phyloP scores from a whole-genome alignment of 2,888 invertebrate species.

The Patella caerulea region DNA sequence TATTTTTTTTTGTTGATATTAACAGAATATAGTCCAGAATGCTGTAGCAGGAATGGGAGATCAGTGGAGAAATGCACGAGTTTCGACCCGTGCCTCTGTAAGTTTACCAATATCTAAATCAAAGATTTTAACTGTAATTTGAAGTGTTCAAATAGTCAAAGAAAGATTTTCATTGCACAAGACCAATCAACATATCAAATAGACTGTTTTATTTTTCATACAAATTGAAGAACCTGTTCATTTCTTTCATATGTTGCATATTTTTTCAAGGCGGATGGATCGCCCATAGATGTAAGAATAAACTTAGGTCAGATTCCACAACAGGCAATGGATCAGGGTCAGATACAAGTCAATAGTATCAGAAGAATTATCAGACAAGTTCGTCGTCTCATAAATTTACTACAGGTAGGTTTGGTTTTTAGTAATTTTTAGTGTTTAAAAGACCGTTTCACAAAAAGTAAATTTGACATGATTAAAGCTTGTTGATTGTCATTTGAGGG shows the following conservation, averaged over 20 bases:
- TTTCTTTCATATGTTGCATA: constrained; percentile 4
- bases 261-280: constrained; percentile 65
- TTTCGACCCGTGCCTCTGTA: constrained; percentile 67
- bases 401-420: too few relatives aligned
- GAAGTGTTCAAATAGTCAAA: too few relatives aligned
- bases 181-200: neutral
- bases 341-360: too few relatives aligned
- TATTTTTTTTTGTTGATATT: constrained; percentile 18
- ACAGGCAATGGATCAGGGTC: neutral
- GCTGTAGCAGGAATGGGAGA: constrained; percentile 70
- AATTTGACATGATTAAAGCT: too few relatives aligned
- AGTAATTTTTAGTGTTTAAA: too few relatives aligned
- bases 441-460: too few relatives aligned
- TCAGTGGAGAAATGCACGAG: constrained; percentile 69
- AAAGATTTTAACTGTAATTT: neutral
- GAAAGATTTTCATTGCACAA: too few relatives aligned
- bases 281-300: constrained; percentile 71
- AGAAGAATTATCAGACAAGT: too few relatives aligned
- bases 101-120: constrained; percentile 26
- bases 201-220: neutral
- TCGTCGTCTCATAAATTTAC: too few relatives aligned
- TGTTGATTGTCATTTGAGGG: too few relatives aligned
- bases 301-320: constrained; percentile 64
- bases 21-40: constrained; percentile 70
- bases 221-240: neutral